Conservation (phyloP, 2,888 invertebrate genomes). For the Sarcophaga carnaria region DNA sequence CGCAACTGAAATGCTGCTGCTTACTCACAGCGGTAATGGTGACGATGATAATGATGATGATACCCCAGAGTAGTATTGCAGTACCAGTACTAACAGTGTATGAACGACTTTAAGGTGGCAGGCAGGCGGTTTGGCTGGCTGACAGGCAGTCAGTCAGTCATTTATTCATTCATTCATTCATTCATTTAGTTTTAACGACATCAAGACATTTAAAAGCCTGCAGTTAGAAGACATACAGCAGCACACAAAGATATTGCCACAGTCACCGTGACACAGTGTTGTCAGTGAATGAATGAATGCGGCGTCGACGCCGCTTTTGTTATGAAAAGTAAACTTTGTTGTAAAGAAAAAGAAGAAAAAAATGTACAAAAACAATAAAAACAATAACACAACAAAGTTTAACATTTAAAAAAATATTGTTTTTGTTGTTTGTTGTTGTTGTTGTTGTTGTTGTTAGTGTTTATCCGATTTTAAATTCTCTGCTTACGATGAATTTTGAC, state of each 20-base stretch:
- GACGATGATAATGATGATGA: constrained; percentile 40
- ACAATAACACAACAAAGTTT: neutral
- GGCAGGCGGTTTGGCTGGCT: constrained; percentile 10
- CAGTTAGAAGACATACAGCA: neutral
- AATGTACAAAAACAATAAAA: neutral
- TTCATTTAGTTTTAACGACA: constrained; percentile 8
- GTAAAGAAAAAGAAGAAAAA: neutral
- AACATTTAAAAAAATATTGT: neutral
- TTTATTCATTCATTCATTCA: constrained; percentile 31
- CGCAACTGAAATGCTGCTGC: constrained; percentile 32
- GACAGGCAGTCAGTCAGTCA: constrained; percentile 19
- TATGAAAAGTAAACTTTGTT: too few relatives aligned
- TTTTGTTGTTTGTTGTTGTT: too few relatives aligned
- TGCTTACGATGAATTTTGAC: constrained; percentile 18
- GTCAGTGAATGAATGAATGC: neutral
- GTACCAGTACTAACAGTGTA: neutral
- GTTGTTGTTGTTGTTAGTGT: neutral
- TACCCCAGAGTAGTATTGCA: neutral
- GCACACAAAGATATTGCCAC: neutral
- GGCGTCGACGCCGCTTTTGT: neutral
- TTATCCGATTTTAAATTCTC: neutral
- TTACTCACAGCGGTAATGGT: constrained; percentile 7
- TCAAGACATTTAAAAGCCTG: neutral
- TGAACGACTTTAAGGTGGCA: constrained; percentile 8
- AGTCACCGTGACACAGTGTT: neutral